Evolutionary conservation across 2,113 vertebrate species (phyloP).

Genomic region (Podiceps cristatus): DNA sequence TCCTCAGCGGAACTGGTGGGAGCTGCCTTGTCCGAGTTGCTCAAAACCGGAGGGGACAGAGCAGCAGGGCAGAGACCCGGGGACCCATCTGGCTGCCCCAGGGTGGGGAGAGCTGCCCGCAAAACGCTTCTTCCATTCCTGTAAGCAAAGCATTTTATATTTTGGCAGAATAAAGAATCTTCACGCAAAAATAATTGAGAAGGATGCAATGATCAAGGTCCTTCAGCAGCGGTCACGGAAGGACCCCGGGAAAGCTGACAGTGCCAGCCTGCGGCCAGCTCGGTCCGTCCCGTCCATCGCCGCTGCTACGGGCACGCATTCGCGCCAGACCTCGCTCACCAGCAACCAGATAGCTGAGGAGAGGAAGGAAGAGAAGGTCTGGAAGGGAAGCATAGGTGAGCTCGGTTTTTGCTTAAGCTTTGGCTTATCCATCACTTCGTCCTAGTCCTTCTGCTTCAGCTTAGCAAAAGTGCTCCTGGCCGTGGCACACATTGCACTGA

Average conservation of each 20-base stretch:
- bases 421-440: background rate
- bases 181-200: conserved; percentile 90
- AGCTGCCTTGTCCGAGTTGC: background rate
- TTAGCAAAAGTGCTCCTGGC: background rate
- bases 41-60: background rate
- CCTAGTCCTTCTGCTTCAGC: background rate
- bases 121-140: background rate
- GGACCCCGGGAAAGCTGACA: conserved; percentile 76
- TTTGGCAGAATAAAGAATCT: conserved; percentile 87
- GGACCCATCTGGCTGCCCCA: background rate
- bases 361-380: conserved; percentile 81
- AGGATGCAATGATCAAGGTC: conserved; percentile 91
- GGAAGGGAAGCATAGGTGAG: conserved; percentile 85
- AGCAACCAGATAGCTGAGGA: conserved; percentile 79
- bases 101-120: background rate
- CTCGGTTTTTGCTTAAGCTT: background rate
- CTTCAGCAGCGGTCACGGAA: conserved; percentile 87
- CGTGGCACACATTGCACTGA: accelerated
- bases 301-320: conserved; percentile 69
- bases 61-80: background rate
- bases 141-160: background rate
- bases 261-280: conserved; percentile 78
- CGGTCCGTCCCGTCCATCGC: conserved; percentile 83
- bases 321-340: conserved; percentile 83
- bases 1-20: background rate